phyloP scores from a whole-genome alignment of 1,140 invertebrate species.

The Calosoma granatense region DNA sequence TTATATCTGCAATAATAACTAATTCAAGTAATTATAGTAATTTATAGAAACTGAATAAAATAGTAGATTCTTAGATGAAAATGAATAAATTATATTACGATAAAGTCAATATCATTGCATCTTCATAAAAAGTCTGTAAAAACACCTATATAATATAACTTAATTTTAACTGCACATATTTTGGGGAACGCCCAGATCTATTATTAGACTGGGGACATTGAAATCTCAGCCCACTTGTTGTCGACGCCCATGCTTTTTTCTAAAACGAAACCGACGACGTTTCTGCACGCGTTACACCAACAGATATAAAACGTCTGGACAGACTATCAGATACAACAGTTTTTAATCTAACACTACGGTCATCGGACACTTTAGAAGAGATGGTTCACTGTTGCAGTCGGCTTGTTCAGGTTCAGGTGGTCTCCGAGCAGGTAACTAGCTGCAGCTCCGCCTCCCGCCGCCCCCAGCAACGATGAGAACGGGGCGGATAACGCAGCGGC shows the following conservation, averaged over 20 bases:
- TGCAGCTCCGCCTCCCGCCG: constrained; percentile 29
- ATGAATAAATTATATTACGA: no score
- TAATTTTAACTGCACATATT: neutral
- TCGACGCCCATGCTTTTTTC: neutral
- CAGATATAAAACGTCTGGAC: neutral
- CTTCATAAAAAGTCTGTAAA: no score
- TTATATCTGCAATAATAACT: no score
- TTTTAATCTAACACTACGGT: neutral
- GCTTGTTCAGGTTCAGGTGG: constrained; percentile 26
- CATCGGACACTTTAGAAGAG: constrained; percentile 25
- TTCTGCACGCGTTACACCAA: no score
- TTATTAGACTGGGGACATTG: no score
- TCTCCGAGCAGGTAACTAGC: constrained; percentile 30
- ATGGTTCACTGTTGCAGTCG: constrained; percentile 30
- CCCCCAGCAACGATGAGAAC: constrained; percentile 33
- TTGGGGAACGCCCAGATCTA: neutral
- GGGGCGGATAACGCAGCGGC: constrained; percentile 33
- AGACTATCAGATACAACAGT: neutral
- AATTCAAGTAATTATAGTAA: no score
- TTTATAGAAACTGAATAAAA: no score
- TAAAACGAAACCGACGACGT: no score
- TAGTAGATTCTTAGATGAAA: no score
- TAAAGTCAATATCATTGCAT: no score
- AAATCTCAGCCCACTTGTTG: neutral
- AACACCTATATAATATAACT: no score